These are phyloP conservation scores for Lottia scabra DNA, from an alignment of 2,888 invertebrate genomes.

Conservation along the genomic window DNA sequence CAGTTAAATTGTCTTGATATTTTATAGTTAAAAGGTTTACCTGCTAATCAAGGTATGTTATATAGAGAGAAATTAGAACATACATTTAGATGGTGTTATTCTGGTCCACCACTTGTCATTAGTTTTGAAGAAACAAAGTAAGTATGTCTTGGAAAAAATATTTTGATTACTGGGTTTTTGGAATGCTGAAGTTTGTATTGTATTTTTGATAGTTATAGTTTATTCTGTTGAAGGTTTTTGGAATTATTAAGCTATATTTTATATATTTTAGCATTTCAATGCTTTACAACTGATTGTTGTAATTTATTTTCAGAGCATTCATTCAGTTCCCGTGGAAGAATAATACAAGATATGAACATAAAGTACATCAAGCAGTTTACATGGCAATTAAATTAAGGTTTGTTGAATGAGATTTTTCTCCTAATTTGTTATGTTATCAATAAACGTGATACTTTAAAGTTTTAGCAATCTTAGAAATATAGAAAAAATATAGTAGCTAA, in stretches of 20 bases:
- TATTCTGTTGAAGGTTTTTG: no score
- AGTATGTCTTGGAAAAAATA: slow-evolving; percentile 7
- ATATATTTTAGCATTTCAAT: no score
- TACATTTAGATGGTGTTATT: slow-evolving; percentile 54
- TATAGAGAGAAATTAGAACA: slow-evolving; percentile 63
- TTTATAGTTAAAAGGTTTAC: slow-evolving; percentile 63
- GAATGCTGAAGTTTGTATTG: no score
- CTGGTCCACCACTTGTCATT: slow-evolving; percentile 39
- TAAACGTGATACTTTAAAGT: no score
- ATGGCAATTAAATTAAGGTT: slow-evolving; percentile 66
- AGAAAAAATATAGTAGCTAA: no score
- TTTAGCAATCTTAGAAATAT: no score
- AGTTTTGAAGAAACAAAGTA: slow-evolving; percentile 65
- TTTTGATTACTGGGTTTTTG: no score
- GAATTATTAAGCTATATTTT: no score
- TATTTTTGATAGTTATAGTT: no score
- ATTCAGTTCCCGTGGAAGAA: slow-evolving; percentile 53
- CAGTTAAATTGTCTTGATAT: neutral
- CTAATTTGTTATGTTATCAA: no score
- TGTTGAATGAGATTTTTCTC: no score
- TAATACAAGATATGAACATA: slow-evolving; percentile 33
- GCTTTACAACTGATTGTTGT: no score
- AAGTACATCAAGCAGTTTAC: slow-evolving; percentile 62
- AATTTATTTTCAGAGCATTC: slow-evolving; percentile 49
- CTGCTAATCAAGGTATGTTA: slow-evolving; percentile 64